Percentiles rank a stretch among this genome's conserved stretches.
These are phyloP conservation scores for Lysandra coridon DNA, from an alignment of 2,888 invertebrate species.

Conservation along the genomic window DNA sequence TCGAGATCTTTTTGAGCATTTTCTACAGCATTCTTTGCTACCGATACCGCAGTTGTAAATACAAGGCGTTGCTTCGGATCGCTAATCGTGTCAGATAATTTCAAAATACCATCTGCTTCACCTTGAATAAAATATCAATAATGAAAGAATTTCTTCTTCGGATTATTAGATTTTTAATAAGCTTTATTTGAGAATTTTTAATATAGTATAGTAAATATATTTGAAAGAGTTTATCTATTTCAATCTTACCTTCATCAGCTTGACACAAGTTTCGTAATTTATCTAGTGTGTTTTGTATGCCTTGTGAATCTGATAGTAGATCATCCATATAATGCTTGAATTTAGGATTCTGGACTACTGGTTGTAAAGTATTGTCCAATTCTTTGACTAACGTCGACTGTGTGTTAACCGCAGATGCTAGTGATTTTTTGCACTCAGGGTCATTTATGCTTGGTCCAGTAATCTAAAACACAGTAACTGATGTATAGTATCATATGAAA, in stretches of 20 bases:
- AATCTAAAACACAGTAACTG: constrained; percentile 35
- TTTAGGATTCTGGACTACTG: constrained; percentile 33
- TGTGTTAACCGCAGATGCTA: constrained; percentile 35
- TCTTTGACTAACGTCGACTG: constrained; percentile 29
- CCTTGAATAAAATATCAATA: not conserved
- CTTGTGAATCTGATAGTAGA: constrained; percentile 2
- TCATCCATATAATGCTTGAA: constrained; percentile 24
- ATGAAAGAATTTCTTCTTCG: not conserved
- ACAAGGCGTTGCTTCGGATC: constrained; percentile 7
- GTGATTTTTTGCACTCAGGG: constrained; percentile 34
- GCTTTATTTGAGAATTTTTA: too few relatives aligned
- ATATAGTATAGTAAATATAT: too few relatives aligned
- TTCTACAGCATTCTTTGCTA: constrained; percentile 41
- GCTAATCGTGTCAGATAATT: not conserved
- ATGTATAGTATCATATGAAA: too few relatives aligned
- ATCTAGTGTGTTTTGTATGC: constrained; percentile 9
- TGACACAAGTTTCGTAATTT: constrained; percentile 21
- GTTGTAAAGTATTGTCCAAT: constrained; percentile 35
- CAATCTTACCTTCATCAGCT: constrained; percentile 17
- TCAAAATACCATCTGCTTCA: not conserved
- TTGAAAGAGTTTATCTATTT: not conserved
- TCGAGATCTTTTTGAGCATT: constrained; percentile 45
- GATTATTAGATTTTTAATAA: not conserved
- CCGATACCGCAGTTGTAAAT: not conserved
- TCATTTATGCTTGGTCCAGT: constrained; percentile 37